Evolutionary conservation across 2,888 invertebrate genomes (phyloP).

Genomic region (Drosophila tanythrix): DNA sequence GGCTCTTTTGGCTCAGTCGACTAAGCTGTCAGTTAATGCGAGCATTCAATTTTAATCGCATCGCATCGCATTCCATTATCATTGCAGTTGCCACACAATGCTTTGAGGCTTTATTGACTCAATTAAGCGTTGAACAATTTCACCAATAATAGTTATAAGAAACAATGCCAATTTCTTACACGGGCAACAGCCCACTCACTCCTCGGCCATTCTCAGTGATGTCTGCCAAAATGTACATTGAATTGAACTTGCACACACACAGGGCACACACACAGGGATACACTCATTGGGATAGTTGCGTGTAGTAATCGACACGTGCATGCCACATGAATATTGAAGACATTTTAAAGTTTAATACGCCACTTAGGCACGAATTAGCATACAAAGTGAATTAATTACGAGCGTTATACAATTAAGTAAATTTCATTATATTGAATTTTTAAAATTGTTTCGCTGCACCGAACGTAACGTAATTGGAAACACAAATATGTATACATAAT

Average conservation of each 20-base stretch:
- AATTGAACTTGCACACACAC: conserved; percentile 46
- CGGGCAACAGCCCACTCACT: conserved; percentile 12
- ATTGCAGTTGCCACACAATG: conserved; percentile 36
- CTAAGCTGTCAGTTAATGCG: conserved; percentile 49
- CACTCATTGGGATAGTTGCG: conserved; percentile 42
- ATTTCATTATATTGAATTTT: conserved; percentile 83
- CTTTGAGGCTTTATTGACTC: conserved; percentile 65
- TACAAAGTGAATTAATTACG: conserved; percentile 82
- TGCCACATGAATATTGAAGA: conserved; percentile 76
- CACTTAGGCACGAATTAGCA: conserved; percentile 81
- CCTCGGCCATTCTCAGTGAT: conserved; percentile 29
- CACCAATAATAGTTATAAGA: conserved; percentile 45
- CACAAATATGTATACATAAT: conserved; percentile 76
- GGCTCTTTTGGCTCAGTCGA: neutral
- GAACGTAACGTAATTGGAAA: conserved; percentile 79
- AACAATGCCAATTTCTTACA: conserved; percentile 56
- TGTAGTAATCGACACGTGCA: conserved; percentile 79
- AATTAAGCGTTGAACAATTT: conserved; percentile 65
- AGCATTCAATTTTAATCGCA: conserved; percentile 39
- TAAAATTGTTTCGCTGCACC: conserved; percentile 68
- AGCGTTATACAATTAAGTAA: conserved; percentile 82
- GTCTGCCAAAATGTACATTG: conserved; percentile 64
- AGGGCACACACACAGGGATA: neutral
- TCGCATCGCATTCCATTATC: conserved; percentile 53
- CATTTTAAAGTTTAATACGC: conserved; percentile 80